These are phyloP conservation scores for Yponomeuta sedellus DNA, from an alignment of 2,888 invertebrate species.

Conservation along the genomic window DNA sequence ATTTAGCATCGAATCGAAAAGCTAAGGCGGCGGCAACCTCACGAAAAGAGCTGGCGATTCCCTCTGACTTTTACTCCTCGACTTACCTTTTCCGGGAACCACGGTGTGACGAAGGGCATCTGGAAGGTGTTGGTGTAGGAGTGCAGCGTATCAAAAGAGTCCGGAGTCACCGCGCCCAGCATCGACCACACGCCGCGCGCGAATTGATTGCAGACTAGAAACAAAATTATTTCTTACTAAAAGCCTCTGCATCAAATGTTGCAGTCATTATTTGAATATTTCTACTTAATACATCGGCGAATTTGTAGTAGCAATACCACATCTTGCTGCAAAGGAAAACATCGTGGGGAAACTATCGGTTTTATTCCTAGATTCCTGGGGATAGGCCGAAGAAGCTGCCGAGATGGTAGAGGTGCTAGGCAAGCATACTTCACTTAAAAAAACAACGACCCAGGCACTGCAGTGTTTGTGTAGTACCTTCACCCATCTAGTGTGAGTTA, in stretches of 20 bases:
- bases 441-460: no score
- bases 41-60: background rate
- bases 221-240: conserved; percentile 20
- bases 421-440: no score
- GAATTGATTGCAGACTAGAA: conserved; percentile 92
- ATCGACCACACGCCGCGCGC: conserved; percentile 92
- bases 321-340: no score
- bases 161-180: conserved; percentile 93
- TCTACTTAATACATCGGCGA: no score
- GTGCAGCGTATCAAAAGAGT: conserved; percentile 95
- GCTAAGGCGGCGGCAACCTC: background rate
- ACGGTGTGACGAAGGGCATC: conserved; percentile 95
- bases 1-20: background rate
- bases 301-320: no score
- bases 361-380: no score
- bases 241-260: background rate
- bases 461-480: no score
- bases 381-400: no score
- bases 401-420: no score
- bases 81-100: conserved; percentile 92
- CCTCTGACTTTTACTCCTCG: background rate
- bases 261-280: background rate
- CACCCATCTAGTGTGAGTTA: no score
- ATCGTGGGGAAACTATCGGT: no score
- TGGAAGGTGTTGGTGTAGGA: conserved; percentile 97